Evolutionary conservation across 2,888 invertebrate genomes (phyloP).

Genomic region (Xestia rhomboidea): DNA sequence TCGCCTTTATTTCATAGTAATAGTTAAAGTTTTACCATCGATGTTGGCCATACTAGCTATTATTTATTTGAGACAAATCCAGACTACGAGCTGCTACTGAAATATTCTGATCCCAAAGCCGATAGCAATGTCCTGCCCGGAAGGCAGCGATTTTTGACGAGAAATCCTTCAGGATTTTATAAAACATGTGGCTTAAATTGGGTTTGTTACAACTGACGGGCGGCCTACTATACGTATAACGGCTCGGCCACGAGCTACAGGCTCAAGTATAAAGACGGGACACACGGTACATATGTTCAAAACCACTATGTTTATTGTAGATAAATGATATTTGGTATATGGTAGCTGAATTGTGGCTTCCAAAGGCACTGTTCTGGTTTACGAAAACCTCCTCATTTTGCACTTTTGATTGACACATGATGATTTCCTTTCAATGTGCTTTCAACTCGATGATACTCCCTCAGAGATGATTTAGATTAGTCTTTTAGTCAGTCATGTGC

Average conservation of each 20-base stretch:
- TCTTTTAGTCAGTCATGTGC: too few relatives aligned
- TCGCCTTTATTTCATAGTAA: neutral
- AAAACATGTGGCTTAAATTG: neutral
- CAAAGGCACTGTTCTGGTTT: too few relatives aligned
- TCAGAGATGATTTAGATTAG: too few relatives aligned
- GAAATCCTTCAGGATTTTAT: neutral
- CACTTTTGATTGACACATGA: too few relatives aligned
- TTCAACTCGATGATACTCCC: too few relatives aligned
- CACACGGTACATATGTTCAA: too few relatives aligned
- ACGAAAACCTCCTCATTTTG: too few relatives aligned
- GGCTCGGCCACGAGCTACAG: neutral
- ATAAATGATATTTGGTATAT: too few relatives aligned
- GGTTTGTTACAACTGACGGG: neutral
- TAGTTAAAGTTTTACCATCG: neutral
- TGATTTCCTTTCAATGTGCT: too few relatives aligned
- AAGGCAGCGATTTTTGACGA: neutral
- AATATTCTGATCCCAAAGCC: neutral
- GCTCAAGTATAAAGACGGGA: too few relatives aligned
- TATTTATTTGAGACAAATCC: slow-evolving; percentile 1
- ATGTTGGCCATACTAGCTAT: neutral
- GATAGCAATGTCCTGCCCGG: neutral
- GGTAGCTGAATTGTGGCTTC: too few relatives aligned
- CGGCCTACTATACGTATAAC: neutral
- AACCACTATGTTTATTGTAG: too few relatives aligned
- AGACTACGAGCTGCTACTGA: neutral